A percentile compares a stretch with the other conserved stretches of the same genome.
These are phyloP conservation scores for Pimephales promelas DNA, from an alignment of 2,113 vertebrate species.

Conservation along the genomic window DNA sequence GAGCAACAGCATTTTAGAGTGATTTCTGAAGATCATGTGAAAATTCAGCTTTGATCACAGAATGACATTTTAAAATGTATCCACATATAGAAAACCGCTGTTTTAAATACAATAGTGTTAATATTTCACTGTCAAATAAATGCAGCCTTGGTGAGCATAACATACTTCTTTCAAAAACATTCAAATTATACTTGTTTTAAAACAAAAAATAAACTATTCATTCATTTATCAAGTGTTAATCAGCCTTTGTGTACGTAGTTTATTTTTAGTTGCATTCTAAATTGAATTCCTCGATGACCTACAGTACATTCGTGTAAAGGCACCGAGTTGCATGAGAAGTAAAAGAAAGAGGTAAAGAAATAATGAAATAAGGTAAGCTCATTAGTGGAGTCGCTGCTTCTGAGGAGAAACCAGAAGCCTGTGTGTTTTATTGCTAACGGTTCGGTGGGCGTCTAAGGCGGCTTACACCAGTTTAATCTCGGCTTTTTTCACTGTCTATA, in stretches of 20 bases:
- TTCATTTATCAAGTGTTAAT: too few relatives aligned
- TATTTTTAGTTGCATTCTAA: background rate
- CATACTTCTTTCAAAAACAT: background rate
- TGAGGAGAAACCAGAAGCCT: slow-evolving; percentile 59
- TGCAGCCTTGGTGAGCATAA: background rate
- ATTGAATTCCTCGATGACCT: background rate
- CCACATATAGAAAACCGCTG: too few relatives aligned
- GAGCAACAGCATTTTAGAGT: too few relatives aligned
- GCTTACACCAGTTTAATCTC: slow-evolving; percentile 67
- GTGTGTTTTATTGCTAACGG: slow-evolving; percentile 73
- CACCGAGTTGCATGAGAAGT: slow-evolving; percentile 52
- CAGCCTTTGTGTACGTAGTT: too few relatives aligned
- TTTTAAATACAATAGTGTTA: too few relatives aligned
- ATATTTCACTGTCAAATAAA: background rate
- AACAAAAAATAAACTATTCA: too few relatives aligned
- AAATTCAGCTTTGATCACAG: too few relatives aligned
- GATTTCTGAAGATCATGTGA: too few relatives aligned
- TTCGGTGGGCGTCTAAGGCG: slow-evolving; percentile 67
- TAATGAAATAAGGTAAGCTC: slow-evolving; percentile 43
- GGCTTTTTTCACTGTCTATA: slow-evolving; percentile 63
- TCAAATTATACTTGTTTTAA: background rate
- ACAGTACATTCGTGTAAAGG: background rate
- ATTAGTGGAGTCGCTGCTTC: slow-evolving; percentile 59
- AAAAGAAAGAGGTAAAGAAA: slow-evolving; percentile 45
- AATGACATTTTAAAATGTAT: too few relatives aligned